Percentiles rank a stretch among this genome's conserved stretches.
These are phyloP conservation scores for Caenorhabditis brenneri DNA, from an alignment of 1,140 invertebrate genomes.

Conservation along the genomic window DNA sequence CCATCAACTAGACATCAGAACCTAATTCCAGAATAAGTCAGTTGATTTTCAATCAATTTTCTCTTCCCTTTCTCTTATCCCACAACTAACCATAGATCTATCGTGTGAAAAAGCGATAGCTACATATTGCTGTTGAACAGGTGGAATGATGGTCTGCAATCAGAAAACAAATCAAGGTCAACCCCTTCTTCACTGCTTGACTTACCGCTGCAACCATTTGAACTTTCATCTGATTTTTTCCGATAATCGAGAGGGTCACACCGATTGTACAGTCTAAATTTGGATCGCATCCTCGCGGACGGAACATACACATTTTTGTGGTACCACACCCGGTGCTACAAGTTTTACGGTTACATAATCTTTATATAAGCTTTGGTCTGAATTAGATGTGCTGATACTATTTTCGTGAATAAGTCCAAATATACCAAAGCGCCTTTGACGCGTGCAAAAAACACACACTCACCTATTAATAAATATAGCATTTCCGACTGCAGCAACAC, in stretches of 20 bases:
- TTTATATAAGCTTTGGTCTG: too few species aligned
- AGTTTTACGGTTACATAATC: background rate
- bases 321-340: conserved; percentile 59
- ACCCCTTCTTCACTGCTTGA: background rate
- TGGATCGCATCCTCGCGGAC: conserved; percentile 63
- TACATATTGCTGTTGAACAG: conserved; percentile 61
- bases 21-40: too few species aligned
- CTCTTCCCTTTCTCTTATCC: too few species aligned
- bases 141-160: conserved; percentile 51
- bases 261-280: conserved; percentile 63
- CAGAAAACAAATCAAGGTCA: background rate
- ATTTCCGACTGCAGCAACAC: too few species aligned
- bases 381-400: too few species aligned
- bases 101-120: conserved; percentile 63
- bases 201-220: conserved; percentile 54
- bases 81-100: conserved; percentile 58
- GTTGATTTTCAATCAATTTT: too few species aligned
- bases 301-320: conserved; percentile 63
- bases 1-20: too few species aligned
- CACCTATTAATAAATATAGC: background rate
- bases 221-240: conserved; percentile 57
- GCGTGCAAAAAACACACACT: background rate
- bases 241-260: conserved; percentile 59
- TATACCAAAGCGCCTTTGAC: too few species aligned
- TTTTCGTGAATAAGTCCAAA: too few species aligned